phyloP scores from a whole-genome alignment of 2,113 vertebrate species.

The zebrafish (Danio rerio) region GRCz12tu NC_133189.1:29404001-29404500 shows the following conservation, averaged over 20 bases:
- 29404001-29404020: slow-evolving; percentile 10
- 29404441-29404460: not conserved
- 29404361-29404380: not conserved
- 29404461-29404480: not conserved
- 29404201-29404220: not conserved
- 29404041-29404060: slow-evolving; percentile 34
- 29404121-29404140: not conserved
- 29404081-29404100: slow-evolving; percentile 12
- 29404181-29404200: slow-evolving; percentile 7
- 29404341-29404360: not conserved
- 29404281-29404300: not conserved
- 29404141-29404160: slow-evolving; percentile 18
- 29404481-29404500: too few relatives aligned
- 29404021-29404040: slow-evolving; percentile 32
- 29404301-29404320: not conserved
- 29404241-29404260: not conserved
- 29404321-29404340: not conserved
- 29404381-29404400: not conserved
- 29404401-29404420: not conserved
- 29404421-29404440: not conserved
- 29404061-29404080: not conserved
- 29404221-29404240: slow-evolving; percentile 8
- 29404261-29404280: not conserved
- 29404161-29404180: not conserved
- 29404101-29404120: slow-evolving; percentile 9